Evolutionary conservation across 1,140 invertebrate species (phyloP).

Genomic region (Drosophila nannoptera): DNA sequence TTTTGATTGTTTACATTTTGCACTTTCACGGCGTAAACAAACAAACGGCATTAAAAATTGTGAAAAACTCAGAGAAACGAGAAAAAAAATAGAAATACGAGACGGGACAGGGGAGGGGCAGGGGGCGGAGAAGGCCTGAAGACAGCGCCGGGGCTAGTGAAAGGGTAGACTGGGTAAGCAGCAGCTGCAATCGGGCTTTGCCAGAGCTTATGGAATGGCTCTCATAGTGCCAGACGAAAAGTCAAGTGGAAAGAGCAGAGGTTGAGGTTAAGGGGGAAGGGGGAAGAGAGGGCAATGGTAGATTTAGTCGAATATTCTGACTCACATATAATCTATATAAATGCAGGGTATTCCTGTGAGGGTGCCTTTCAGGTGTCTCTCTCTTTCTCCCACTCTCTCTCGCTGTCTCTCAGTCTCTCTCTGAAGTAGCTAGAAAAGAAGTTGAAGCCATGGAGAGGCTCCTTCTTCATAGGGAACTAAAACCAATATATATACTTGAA

Average conservation of each 20-base stretch:
- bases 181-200: background rate
- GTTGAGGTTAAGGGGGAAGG: background rate
- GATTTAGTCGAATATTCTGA: background rate
- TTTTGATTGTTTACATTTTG: constrained; percentile 79
- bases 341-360: too few relatives aligned
- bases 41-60: constrained; percentile 71
- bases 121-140: background rate
- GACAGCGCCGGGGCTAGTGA: background rate
- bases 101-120: constrained; percentile 11
- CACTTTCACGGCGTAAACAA: constrained; percentile 77
- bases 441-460: too few relatives aligned
- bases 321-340: too few relatives aligned
- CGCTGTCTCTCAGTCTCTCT: too few relatives aligned
- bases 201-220: constrained; percentile 22
- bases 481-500: too few relatives aligned
- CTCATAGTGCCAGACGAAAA: constrained; percentile 45
- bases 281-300: background rate
- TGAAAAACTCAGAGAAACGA: too few relatives aligned
- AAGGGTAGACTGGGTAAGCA: background rate
- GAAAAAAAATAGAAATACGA: constrained; percentile 38
- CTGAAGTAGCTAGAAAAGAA: too few relatives aligned
- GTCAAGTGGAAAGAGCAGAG: constrained; percentile 26
- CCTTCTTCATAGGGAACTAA: too few relatives aligned
- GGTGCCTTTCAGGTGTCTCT: too few relatives aligned
- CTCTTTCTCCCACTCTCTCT: too few relatives aligned